Evolutionary conservation across 2,888 invertebrate genomes (phyloP).

Genomic region (Hyposoter dolosus): DNA sequence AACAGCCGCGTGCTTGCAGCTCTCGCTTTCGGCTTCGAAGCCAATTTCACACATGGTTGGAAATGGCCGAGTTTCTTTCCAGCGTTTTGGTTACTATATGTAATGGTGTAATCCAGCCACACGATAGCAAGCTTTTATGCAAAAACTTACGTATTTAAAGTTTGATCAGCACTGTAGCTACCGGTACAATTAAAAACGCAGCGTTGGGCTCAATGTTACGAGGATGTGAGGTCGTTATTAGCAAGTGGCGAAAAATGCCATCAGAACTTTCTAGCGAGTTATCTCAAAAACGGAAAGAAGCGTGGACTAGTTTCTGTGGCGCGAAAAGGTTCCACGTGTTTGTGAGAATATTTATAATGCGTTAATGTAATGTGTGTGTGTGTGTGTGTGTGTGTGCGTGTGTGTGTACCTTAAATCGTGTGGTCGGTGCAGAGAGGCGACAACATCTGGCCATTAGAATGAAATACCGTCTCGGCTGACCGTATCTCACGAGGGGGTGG

Average conservation of each 20-base stretch:
- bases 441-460: slow-evolving; percentile 80
- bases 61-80: background rate
- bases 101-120: too few species aligned
- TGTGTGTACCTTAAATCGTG: slow-evolving; percentile 72
- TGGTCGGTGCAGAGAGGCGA: slow-evolving; percentile 76
- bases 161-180: background rate
- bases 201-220: background rate
- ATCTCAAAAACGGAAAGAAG: slow-evolving; percentile 16
- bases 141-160: background rate
- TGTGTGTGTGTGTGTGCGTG: slow-evolving; percentile 46
- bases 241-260: slow-evolving; percentile 49
- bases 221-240: slow-evolving; percentile 44
- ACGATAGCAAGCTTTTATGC: background rate
- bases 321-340: background rate
- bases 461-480: slow-evolving; percentile 77
- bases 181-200: slow-evolving; percentile 27
- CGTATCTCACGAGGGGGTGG: slow-evolving; percentile 75
- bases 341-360: slow-evolving; percentile 31
- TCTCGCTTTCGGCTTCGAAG: background rate
- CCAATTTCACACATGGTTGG: background rate
- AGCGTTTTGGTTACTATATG: background rate
- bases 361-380: slow-evolving; percentile 39
- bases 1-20: background rate
- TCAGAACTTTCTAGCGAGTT: slow-evolving; percentile 31
- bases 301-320: slow-evolving; percentile 18